A percentile compares a stretch with the other conserved stretches of the same genome.
Conservation (phyloP, 2,888 invertebrate genomes). For the Piscicola geometra region DNA sequence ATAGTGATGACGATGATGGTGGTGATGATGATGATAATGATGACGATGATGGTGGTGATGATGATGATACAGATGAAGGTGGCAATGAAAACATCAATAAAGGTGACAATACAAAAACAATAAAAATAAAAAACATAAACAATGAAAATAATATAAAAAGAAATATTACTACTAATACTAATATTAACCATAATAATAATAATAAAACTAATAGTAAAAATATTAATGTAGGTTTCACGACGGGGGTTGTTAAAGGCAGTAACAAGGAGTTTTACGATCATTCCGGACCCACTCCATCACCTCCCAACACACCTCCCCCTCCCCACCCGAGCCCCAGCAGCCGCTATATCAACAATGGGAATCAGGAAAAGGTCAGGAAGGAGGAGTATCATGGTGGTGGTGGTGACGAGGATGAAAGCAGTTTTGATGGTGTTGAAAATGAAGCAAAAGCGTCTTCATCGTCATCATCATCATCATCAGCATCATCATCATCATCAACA, state of each 20-base stretch:
- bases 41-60: neutral
- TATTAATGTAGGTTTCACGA: neutral
- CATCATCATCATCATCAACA: neutral
- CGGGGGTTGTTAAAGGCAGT: neutral
- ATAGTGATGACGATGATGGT: neutral
- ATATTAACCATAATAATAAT: constrained; percentile 17
- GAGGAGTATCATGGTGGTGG: neutral
- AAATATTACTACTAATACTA: neutral
- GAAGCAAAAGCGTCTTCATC: neutral
- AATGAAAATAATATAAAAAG: constrained; percentile 12
- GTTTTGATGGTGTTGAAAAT: neutral
- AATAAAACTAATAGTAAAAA: neutral
- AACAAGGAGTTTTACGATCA: no score
- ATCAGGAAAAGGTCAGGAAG: neutral
- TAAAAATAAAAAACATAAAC: neutral
- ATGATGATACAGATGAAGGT: neutral
- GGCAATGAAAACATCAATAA: neutral
- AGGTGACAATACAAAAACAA: neutral
- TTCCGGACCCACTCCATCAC: no score
- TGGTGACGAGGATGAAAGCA: neutral
- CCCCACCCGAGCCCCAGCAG: no score
- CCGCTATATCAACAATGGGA: no score
- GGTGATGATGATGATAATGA: neutral
- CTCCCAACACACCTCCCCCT: no score
- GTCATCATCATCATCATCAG: constrained; percentile 10